phyloP scores from a whole-genome alignment of 1,140 invertebrate species.

The Papilio dardanus region DNA sequence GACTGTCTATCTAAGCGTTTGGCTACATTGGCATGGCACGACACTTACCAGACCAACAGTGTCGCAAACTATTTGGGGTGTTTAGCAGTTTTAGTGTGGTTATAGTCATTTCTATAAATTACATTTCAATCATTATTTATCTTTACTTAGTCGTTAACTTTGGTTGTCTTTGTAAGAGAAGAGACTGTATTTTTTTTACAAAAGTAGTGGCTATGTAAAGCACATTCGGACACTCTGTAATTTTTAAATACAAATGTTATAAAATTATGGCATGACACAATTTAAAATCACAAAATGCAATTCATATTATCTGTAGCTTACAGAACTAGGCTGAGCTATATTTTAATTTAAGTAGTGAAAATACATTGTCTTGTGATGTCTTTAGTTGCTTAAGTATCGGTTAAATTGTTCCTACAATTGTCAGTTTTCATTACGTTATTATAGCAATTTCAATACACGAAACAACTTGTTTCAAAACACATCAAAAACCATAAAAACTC shows the following conservation, averaged over 20 bases:
- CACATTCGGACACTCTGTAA: constrained; percentile 17
- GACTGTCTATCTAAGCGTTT: constrained; percentile 70
- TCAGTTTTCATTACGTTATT: constrained; percentile 49
- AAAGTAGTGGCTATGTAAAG: constrained; percentile 7
- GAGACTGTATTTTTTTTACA: background rate
- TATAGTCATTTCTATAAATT: constrained; percentile 21
- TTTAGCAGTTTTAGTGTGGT: constrained; percentile 47
- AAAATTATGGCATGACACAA: constrained; percentile 14
- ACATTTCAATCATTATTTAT: constrained; percentile 20
- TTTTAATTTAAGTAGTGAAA: constrained; percentile 31
- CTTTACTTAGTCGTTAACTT: background rate
- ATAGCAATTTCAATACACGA: background rate
- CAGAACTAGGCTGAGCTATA: constrained; percentile 16
- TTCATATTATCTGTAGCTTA: constrained; percentile 31
- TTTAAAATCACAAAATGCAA: background rate
- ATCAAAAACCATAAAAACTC: too few species aligned
- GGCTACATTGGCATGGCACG: constrained; percentile 79
- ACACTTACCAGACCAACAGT: constrained; percentile 60
- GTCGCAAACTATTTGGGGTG: constrained; percentile 56
- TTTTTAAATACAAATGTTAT: background rate
- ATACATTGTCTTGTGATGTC: constrained; percentile 55
- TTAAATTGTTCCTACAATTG: constrained; percentile 58
- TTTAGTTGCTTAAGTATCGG: constrained; percentile 74
- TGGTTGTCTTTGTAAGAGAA: background rate
- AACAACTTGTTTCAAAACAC: background rate